Conservation (phyloP, 2,113 vertebrate genomes). For the Larimichthys crocea region DNA sequence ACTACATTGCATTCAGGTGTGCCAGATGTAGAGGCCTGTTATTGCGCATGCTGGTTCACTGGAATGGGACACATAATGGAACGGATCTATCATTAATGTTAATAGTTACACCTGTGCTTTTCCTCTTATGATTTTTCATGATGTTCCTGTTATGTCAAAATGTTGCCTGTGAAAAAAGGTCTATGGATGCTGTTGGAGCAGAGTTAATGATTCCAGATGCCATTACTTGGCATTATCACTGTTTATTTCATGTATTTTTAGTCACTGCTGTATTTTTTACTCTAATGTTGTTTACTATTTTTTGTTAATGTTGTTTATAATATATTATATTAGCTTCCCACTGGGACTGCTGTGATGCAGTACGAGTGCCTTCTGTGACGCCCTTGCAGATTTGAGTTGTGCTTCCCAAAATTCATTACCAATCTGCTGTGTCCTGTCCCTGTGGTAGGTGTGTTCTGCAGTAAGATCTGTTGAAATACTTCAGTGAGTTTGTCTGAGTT, state of each 20-base stretch:
- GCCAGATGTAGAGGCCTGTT: neutral
- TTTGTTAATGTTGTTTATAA: neutral
- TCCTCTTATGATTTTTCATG: conserved; percentile 50
- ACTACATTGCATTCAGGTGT: neutral
- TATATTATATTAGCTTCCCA: neutral
- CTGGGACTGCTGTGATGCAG: neutral
- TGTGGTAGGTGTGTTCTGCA: neutral
- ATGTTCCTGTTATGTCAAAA: conserved; percentile 67
- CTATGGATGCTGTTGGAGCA: neutral
- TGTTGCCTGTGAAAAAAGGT: conserved; percentile 33
- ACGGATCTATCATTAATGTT: conserved; percentile 42
- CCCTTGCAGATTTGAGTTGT: neutral
- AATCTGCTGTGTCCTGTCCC: neutral
- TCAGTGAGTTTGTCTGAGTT: neutral
- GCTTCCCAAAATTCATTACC: neutral
- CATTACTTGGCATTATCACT: conserved; percentile 8
- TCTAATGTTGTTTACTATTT: neutral
- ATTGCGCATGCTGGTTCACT: conserved; percentile 3
- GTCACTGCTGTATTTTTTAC: conserved; percentile 4
- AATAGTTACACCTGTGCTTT: conserved; percentile 57
- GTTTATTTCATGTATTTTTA: conserved; percentile 32
- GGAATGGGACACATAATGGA: conserved; percentile 30
- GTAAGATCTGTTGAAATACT: neutral
- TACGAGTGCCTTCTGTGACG: neutral
- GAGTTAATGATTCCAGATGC: conserved; percentile 26